Percentiles rank a stretch among this genome's conserved stretches.
Evolutionary conservation across 1,140 invertebrate genomes (phyloP).

Genomic region (Drosophila truncata): DNA sequence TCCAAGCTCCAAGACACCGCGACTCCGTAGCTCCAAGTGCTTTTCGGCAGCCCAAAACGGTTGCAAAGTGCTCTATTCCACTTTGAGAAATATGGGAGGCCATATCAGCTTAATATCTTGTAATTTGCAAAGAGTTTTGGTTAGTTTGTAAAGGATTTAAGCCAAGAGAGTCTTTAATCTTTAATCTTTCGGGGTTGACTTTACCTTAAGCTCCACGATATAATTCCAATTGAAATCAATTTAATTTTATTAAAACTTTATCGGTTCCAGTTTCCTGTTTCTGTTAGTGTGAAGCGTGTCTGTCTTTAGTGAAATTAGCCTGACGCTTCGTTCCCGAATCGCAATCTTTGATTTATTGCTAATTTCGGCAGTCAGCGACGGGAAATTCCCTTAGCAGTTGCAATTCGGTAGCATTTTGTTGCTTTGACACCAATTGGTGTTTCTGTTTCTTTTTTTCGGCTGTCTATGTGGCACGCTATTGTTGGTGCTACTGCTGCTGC

Average conservation of each 20-base stretch:
- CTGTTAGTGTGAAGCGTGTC: neutral
- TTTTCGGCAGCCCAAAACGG: conserved; percentile 72
- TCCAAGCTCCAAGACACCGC: conserved; percentile 1
- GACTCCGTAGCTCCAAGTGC: conserved; percentile 18
- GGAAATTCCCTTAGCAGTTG: conserved; percentile 48
- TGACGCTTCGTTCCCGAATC: conserved; percentile 17
- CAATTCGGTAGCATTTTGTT: conserved; percentile 72
- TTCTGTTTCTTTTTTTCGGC: conserved; percentile 29
- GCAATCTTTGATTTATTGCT: conserved; percentile 63
- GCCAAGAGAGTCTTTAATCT: accelerated
- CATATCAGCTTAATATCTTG: conserved; percentile 1
- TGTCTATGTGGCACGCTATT: conserved; percentile 65
- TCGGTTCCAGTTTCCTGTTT: neutral
- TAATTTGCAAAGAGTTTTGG: neutral
- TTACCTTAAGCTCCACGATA: neutral
- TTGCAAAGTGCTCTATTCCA: conserved; percentile 60
- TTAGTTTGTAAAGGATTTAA: too few relatives aligned
- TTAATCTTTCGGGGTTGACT: neutral
- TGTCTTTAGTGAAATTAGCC: conserved; percentile 48
- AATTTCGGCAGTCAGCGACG: conserved; percentile 38
- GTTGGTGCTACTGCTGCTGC: conserved; percentile 42
- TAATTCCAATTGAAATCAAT: neutral
- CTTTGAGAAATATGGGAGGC: conserved; percentile 13
- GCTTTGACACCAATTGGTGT: conserved; percentile 80
- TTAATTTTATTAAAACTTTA: neutral